phyloP scores from a whole-genome alignment of 2,888 invertebrate genomes.

The Frankliniella fusca region DNA sequence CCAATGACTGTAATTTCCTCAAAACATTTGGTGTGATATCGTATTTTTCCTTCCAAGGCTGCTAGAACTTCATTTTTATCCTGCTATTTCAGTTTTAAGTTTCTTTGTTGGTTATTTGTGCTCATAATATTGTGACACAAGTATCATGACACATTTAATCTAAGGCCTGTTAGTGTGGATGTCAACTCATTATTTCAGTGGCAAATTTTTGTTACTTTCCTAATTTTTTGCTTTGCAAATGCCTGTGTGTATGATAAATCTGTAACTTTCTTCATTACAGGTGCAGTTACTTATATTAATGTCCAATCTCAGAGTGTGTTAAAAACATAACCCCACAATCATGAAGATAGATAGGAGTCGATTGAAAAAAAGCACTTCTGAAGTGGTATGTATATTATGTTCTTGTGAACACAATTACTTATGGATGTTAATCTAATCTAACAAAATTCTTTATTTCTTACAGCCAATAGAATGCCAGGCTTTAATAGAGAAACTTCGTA shows the following conservation, averaged over 20 bases:
- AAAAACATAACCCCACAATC: constrained; percentile 40
- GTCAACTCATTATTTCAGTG: background rate
- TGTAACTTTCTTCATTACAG: background rate
- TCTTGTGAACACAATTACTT: background rate
- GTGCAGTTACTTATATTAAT: constrained; percentile 10
- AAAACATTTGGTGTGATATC: background rate
- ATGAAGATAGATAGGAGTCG: constrained; percentile 81
- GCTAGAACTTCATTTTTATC: background rate
- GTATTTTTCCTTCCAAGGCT: background rate
- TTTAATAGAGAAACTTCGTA: constrained; percentile 67
- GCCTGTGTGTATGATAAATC: background rate
- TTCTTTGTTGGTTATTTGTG: background rate
- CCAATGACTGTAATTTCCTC: background rate
- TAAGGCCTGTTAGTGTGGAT: background rate
- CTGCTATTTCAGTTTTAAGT: background rate
- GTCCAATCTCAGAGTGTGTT: background rate
- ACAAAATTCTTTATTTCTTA: background rate
- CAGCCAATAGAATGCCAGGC: constrained; percentile 69
- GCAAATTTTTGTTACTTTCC: too few relatives aligned
- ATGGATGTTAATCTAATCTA: constrained; percentile 6
- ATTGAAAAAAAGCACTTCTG: constrained; percentile 77
- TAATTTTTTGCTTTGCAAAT: too few relatives aligned
- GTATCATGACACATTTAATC: background rate
- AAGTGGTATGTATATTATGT: constrained; percentile 58
- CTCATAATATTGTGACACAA: background rate